Base-by-base conservation (phyloP, 2,888 invertebrate species). In the Lasiommata megera region DNA sequence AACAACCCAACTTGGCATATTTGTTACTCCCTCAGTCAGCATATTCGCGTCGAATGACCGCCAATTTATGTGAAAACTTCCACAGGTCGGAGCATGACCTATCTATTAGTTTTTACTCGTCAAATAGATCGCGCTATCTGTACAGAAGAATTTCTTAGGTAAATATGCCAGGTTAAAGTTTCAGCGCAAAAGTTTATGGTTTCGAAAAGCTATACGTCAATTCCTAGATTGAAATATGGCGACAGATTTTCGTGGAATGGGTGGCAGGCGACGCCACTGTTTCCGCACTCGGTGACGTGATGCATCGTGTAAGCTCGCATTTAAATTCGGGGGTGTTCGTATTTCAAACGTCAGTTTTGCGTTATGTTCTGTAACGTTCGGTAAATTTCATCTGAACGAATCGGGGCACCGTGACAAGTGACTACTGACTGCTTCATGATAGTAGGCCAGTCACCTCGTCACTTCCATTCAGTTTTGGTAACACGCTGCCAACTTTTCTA, bases 221-320 rank as follows among this genome's bases (percentile, higher is more conserved):
- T 89, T 84, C 80, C 69, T 62, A 76, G 82, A 88, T 87, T 88
- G 89, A 89, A 88, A 86, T 90, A 90, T 84, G 77, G 86, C 78
- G 76, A 69, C 75, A 76, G 73, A 73, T 77, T 73, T 73, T 72
- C 74, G 76, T 73, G 74, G 71, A 60, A 61, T 64, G 67, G 68
- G 70, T 64, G 69, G 69, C 67, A 66, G 92, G 93, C 93, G 93
- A 93, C 93, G 93, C 92, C 88, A 91, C 92, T 92, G 93, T 92
- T 93, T 93, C 93, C 92, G 92, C 90, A 70, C 71, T 70, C 64
- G 68, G 68, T 71, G 68, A 66, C 66, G 74, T 77, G 77, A 75
- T 76, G 77, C 92, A 77, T 77, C 71, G 74, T 73, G 72, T 64
- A 63, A 69, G 70, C 69, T 69, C 69, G 74, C 71, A 75, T 77